Evolutionary conservation across 2,888 invertebrate species (phyloP).

Genomic region (Onchidella celtica): DNA sequence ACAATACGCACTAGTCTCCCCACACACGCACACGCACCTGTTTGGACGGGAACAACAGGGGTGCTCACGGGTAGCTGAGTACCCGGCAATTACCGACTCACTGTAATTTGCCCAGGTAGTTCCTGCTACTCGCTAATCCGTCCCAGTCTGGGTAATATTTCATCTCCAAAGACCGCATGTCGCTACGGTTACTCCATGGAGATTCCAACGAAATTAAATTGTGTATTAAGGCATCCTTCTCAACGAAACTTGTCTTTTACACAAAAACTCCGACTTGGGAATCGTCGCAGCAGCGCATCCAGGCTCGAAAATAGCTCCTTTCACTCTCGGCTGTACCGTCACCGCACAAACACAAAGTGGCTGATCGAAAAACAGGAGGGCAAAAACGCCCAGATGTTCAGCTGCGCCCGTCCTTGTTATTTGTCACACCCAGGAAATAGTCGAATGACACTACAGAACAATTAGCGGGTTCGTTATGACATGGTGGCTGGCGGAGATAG

Average conservation of each 20-base stretch:
- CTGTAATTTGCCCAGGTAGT: neutral
- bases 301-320: neutral
- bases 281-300: neutral
- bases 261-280: too few relatives aligned
- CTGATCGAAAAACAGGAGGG: too few relatives aligned
- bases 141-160: neutral
- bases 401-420: too few relatives aligned
- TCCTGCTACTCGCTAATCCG: neutral
- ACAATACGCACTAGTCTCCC: neutral
- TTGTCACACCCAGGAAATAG: too few relatives aligned
- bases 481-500: neutral
- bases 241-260: too few relatives aligned
- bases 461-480: neutral
- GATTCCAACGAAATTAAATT: too few relatives aligned
- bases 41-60: neutral
- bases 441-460: neutral
- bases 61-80: neutral
- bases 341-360: neutral
- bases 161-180: neutral
- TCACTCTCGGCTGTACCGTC: neutral
- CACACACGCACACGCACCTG: neutral
- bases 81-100: too few relatives aligned
- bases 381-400: too few relatives aligned
- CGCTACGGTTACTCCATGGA: neutral
- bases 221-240: too few relatives aligned